Evolutionary conservation across 2,113 vertebrate genomes (phyloP), one percentile per base, ranked within the genome.

Genomic region (Pachycephala philippinensis): DNA sequence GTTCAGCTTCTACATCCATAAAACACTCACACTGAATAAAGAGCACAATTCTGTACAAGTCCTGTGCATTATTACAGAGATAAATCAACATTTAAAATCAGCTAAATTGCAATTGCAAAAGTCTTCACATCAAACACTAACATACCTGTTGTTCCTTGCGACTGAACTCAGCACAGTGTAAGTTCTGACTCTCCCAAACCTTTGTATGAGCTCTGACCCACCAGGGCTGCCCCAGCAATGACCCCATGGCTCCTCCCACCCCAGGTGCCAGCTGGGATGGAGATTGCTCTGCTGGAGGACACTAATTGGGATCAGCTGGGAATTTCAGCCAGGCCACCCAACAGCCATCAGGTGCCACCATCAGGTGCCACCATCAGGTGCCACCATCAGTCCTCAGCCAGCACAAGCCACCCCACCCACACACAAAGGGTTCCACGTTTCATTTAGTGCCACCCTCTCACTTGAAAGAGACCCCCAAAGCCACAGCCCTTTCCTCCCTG

Each of bases 161-260:
- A 7, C 23, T 7, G 24, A 65, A 11, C 8, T 1, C 24, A 54
- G 52, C 14, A 3, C 1, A n/a, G 9, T 1, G 1, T 6, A 72
- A 22, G 8, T 11, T 9, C 8, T 13, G 2, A 3, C 7, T 6
- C 15, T 40, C 17, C 27, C 33, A 6, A 10, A 5, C 7, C 47
- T 74, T 35, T 33, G 3, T 6, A 37, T 59, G 15, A 60, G 44
- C 49, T 63, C 33, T 23, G 69, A 8, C 5, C 45, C 44, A 5
- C 2, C 33, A 13, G 10, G 6, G 28, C 13, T 52, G 30, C 53
- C 60, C 47, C 39, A 12, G 15, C 20, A 78, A 9, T 0, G 9
- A 22, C 10, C 31, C 44, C 26, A 15, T 1, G 7, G 52, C 2
- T 13, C 61, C 61, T 79, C 31, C 54, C 52, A 15, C 8, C 84